Evolutionary conservation across 2,113 vertebrate genomes (phyloP).

Genomic region (Nestor notabilis): DNA sequence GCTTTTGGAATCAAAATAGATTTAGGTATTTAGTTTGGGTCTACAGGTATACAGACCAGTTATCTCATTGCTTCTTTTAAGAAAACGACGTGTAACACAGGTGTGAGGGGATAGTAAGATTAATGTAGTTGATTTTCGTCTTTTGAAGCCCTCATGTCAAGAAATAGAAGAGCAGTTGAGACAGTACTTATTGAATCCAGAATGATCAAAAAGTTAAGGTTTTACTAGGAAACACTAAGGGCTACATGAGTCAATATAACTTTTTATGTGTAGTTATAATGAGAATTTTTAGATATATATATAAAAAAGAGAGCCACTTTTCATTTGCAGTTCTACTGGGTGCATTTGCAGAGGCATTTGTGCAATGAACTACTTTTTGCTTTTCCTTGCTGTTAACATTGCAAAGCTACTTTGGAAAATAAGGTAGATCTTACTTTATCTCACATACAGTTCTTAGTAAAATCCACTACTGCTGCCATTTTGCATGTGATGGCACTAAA

Average conservation of each 20-base stretch:
- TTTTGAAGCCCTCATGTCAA: neutral
- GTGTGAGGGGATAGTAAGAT: neutral
- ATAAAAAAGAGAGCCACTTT: neutral
- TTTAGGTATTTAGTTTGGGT: neutral
- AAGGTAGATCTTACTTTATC: neutral
- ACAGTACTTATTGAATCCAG: neutral
- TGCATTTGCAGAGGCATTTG: neutral
- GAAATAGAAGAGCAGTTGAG: neutral
- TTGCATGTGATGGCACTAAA: neutral
- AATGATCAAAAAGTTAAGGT: neutral
- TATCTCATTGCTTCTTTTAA: neutral
- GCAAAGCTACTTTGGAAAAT: neutral
- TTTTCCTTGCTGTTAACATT: neutral
- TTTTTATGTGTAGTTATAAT: neutral
- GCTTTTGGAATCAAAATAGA: neutral
- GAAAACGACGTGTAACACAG: neutral
- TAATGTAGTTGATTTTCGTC: neutral
- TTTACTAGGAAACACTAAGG: neutral
- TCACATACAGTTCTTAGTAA: neutral
- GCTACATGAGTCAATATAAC: neutral
- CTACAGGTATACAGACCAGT: neutral
- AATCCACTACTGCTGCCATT: neutral
- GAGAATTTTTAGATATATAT: neutral
- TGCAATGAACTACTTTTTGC: neutral
- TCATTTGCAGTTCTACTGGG: neutral